These are phyloP conservation scores for Spheniscus humboldti DNA, from an alignment of 2,797 vertebrate species.

Conservation along the genomic window DNA sequence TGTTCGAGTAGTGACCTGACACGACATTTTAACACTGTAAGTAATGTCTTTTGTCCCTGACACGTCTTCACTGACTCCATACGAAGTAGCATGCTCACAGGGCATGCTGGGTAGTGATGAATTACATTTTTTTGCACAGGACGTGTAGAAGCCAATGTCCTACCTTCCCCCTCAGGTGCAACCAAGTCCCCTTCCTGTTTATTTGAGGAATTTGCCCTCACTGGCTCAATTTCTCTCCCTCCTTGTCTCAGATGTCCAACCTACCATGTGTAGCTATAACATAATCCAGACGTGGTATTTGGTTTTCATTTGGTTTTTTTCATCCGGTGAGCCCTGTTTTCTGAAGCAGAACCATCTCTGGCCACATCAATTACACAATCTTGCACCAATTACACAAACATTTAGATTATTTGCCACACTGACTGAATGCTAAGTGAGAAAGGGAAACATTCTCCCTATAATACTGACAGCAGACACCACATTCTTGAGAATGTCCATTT, in stretches of 20 bases:
- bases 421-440: neutral
- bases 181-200: neutral
- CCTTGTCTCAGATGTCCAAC: neutral
- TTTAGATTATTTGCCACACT: neutral
- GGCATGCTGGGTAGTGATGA: neutral
- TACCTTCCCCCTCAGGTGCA: neutral
- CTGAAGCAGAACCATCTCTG: neutral
- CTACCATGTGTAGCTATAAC: neutral
- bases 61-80: neutral
- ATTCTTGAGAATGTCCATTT: neutral
- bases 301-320: neutral
- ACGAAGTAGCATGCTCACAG: neutral
- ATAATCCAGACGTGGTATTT: neutral
- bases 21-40: accelerated
- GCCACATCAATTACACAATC: neutral
- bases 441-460: neutral
- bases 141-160: neutral
- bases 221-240: neutral
- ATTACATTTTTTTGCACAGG: neutral
- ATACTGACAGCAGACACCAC: neutral
- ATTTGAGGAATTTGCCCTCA: neutral
- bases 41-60: neutral
- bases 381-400: neutral
- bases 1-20: accelerated
- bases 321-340: neutral